phyloP scores from a whole-genome alignment of 2,797 vertebrate species.

The Cheirogaleus major region DNA sequence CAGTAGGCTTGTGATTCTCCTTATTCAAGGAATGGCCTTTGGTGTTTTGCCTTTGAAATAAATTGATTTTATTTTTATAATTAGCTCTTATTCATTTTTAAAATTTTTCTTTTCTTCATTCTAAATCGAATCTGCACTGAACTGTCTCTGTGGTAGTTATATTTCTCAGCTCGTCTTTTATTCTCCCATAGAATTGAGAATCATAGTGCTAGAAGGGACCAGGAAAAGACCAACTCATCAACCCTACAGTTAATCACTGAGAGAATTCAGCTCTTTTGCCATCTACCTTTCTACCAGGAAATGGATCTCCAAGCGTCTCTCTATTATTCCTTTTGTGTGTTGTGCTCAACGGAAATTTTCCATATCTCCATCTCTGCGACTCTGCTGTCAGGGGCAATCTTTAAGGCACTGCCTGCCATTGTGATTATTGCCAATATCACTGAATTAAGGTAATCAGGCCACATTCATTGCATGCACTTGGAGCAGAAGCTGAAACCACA shows the following conservation, averaged over 20 bases:
- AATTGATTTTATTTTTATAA: constrained; percentile 48
- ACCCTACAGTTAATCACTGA: constrained; percentile 30
- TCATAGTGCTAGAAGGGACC: background rate
- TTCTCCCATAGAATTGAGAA: background rate
- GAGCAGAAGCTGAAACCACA: constrained; percentile 72
- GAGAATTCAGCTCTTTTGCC: constrained; percentile 25
- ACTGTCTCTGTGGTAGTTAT: background rate
- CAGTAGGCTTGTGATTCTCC: background rate
- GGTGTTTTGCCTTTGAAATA: constrained; percentile 49
- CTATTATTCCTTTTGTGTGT: constrained; percentile 57
- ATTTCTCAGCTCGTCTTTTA: background rate
- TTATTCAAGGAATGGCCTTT: background rate
- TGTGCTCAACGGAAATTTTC: constrained; percentile 28
- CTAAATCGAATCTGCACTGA: constrained; percentile 6
- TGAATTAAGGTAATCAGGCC: constrained; percentile 76
- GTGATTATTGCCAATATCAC: constrained; percentile 64
- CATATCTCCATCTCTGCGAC: constrained; percentile 34
- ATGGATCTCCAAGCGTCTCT: background rate
- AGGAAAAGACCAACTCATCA: background rate
- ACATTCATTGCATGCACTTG: constrained; percentile 63
- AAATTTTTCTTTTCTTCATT: background rate
- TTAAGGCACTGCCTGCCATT: constrained; percentile 47
- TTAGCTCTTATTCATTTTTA: constrained; percentile 26
- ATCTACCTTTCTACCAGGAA: background rate
- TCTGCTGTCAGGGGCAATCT: constrained; percentile 60